A percentile compares a stretch with the other conserved stretches of the same genome.
Conservation (phyloP, 2,113 vertebrate genomes). For the Thermophis baileyi region DNA sequence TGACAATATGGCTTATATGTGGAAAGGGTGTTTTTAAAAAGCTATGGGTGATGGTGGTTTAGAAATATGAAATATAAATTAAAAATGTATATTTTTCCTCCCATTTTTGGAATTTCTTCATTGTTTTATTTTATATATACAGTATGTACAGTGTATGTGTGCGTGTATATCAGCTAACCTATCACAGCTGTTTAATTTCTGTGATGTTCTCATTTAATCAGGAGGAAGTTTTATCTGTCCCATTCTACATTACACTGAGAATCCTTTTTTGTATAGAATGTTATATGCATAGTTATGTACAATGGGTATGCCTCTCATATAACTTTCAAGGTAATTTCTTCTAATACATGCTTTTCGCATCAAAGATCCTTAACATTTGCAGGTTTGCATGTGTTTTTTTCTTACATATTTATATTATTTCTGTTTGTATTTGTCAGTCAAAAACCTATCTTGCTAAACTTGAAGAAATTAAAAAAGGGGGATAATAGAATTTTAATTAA, state of each 20-base stretch:
- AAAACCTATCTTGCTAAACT: neutral
- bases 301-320: neutral
- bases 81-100: neutral
- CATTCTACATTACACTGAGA: neutral
- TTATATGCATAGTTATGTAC: neutral
- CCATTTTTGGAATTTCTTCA: neutral
- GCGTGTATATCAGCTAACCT: neutral
- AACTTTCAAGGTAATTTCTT: neutral
- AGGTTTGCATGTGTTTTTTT: neutral
- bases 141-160: neutral
- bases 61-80: neutral
- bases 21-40: neutral
- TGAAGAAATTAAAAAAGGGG: neutral
- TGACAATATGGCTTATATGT: neutral
- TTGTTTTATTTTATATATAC: neutral
- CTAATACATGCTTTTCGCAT: neutral
- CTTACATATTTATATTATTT: neutral
- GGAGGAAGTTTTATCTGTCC: neutral
- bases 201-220: neutral
- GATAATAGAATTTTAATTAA: neutral
- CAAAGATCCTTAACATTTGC: neutral
- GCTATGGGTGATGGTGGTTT: neutral
- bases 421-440: neutral
- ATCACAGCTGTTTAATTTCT: neutral
- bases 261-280: neutral